phyloP scores from a whole-genome alignment of 1,140 invertebrate genomes.

The Temnothorax curvispinosus region DNA sequence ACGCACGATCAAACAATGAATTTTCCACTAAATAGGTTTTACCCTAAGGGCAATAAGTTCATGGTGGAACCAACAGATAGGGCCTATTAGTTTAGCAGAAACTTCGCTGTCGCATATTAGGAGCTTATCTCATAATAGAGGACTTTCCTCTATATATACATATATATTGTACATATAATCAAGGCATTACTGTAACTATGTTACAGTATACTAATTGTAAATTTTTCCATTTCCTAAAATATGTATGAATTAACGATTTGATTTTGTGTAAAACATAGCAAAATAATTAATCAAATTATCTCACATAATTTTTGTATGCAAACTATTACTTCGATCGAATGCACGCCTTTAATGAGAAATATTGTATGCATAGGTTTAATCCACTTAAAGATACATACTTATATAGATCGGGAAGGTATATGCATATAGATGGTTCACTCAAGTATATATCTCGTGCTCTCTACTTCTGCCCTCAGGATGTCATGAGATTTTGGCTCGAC shows the following conservation, averaged over 20 bases:
- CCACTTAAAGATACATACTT: not conserved
- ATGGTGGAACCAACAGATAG: too few relatives aligned
- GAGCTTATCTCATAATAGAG: too few relatives aligned
- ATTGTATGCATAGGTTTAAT: not conserved
- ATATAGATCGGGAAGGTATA: not conserved
- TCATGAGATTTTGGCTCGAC: constrained; percentile 91
- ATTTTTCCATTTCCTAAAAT: too few relatives aligned
- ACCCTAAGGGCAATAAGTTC: too few relatives aligned
- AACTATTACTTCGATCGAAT: not conserved
- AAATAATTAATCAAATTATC: not conserved
- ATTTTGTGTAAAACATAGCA: not conserved
- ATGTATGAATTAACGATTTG: not conserved
- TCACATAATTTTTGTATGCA: too few relatives aligned
- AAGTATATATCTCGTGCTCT: not conserved
- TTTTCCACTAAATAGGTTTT: too few relatives aligned
- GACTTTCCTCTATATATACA: too few relatives aligned
- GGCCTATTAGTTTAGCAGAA: too few relatives aligned
- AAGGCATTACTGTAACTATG: too few relatives aligned
- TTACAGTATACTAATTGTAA: too few relatives aligned
- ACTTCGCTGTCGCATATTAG: too few relatives aligned
- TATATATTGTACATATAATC: not conserved
- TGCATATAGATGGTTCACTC: not conserved
- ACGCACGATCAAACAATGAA: too few relatives aligned
- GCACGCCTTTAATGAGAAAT: not conserved
- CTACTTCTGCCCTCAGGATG: constrained; percentile 84